A percentile compares a stretch with the other conserved stretches of the same genome.
Evolutionary conservation across 2,797 vertebrate species (phyloP).

Genomic region (Pelobates cultripes): DNA sequence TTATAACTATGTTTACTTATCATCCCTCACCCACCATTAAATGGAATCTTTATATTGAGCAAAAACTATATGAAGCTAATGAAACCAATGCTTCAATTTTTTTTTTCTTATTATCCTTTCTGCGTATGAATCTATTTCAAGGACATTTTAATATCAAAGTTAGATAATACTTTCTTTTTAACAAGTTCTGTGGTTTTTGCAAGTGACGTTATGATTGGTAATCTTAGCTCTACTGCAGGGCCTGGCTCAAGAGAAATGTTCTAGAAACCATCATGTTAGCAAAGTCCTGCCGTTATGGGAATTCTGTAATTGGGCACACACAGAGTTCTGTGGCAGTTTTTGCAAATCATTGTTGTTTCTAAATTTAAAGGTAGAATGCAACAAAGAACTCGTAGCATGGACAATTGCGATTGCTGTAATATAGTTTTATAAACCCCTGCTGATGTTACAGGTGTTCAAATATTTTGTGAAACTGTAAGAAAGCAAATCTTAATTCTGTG

Average conservation of each 20-base stretch:
- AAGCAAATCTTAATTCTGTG: not conserved
- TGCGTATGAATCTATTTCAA: not conserved
- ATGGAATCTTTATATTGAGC: no score
- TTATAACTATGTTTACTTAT: no score
- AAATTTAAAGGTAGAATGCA: conserved; percentile 18
- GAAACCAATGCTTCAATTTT: no score
- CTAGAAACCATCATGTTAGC: conserved; percentile 47
- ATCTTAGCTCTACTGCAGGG: conserved; percentile 26
- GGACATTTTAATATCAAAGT: not conserved
- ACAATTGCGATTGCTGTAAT: not conserved
- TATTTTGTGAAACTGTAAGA: not conserved
- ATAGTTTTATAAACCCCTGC: not conserved
- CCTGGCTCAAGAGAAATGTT: conserved; percentile 30
- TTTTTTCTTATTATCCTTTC: no score
- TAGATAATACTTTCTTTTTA: conserved; percentile 14
- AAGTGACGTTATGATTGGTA: conserved; percentile 38
- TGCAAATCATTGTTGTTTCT: conserved; percentile 44
- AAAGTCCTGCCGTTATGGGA: conserved; percentile 47
- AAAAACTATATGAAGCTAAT: no score
- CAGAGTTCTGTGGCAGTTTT: conserved; percentile 38
- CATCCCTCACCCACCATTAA: no score
- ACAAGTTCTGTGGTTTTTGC: conserved; percentile 15
- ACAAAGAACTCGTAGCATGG: conserved; percentile 3
- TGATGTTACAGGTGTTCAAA: not conserved
- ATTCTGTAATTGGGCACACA: conserved; percentile 48